Percentiles rank a stretch among this genome's conserved stretches.
Conservation (phyloP, 2,888 invertebrate species). For the Andrena bucephala region DNA sequence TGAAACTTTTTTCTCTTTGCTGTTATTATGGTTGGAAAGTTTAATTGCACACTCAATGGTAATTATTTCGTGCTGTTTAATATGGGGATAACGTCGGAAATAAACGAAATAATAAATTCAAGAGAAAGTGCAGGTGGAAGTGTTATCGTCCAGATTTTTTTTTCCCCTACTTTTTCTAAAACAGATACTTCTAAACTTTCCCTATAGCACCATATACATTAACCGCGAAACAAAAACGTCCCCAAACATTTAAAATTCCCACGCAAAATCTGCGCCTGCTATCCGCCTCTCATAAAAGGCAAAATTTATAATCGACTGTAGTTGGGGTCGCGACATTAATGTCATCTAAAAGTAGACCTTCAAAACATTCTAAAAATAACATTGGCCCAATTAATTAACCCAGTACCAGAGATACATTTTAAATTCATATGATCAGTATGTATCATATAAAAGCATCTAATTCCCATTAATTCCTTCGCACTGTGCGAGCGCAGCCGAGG, state of each 20-base stretch:
- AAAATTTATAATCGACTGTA: too few species aligned
- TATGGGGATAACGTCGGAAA: slow-evolving; percentile 6
- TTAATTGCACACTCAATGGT: slow-evolving; percentile 16
- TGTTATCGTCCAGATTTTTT: not conserved
- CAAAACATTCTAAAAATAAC: not conserved
- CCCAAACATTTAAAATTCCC: not conserved
- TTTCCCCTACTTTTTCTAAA: not conserved
- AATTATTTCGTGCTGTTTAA: slow-evolving; percentile 27
- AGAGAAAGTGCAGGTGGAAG: slow-evolving; percentile 36
- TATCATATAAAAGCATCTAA: not conserved
- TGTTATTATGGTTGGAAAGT: slow-evolving; percentile 29
- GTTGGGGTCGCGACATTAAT: too few species aligned
- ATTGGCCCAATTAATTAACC: not conserved
- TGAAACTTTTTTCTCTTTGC: not conserved
- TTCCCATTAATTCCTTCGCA: not conserved
- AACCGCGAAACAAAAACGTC: not conserved
- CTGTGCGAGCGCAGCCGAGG: not conserved
- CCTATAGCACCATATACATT: too few species aligned
- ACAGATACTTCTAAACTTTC: too few species aligned
- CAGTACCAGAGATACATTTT: not conserved
- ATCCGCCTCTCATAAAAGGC: too few species aligned
- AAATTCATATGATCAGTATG: not conserved
- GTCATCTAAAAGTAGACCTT: not conserved
- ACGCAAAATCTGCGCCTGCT: too few species aligned
- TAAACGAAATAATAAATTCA: slow-evolving; percentile 27